Conservation (phyloP, 2,888 invertebrate species). For the Agrochola lota region DNA sequence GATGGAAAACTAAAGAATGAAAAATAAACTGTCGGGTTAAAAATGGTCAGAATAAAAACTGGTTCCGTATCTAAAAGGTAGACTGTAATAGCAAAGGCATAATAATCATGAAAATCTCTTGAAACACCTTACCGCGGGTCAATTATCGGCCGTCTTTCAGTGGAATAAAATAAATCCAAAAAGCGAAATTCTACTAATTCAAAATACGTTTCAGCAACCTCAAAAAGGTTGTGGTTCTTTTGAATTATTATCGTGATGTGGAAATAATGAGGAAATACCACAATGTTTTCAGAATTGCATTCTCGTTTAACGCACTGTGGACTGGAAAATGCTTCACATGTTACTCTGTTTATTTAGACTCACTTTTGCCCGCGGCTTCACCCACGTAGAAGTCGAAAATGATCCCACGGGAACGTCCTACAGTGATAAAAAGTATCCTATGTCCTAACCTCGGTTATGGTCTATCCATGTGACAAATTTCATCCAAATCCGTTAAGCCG, state of each 20-base stretch:
- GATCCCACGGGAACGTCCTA: too few relatives aligned
- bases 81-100: neutral
- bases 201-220: constrained; percentile 16
- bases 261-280: constrained; percentile 34
- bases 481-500: too few relatives aligned
- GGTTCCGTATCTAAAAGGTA: neutral
- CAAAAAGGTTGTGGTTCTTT: constrained; percentile 28
- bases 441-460: too few relatives aligned
- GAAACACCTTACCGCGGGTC: neutral
- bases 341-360: too few relatives aligned
- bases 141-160: constrained; percentile 21
- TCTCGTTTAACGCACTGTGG: constrained; percentile 6
- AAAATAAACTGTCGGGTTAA: neutral
- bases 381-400: too few relatives aligned
- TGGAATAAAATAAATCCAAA: constrained; percentile 8
- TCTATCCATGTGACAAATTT: too few relatives aligned
- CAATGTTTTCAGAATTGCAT: constrained; percentile 29
- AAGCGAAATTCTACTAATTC: neutral
- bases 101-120: neutral
- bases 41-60: neutral
- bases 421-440: too few relatives aligned
- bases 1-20: neutral
- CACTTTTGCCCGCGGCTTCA: too few relatives aligned
- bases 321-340: constrained; percentile 1
- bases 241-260: constrained; percentile 27